Base-by-base conservation (phyloP, 2,888 invertebrate species). In the Yponomeuta sedellus region DNA sequence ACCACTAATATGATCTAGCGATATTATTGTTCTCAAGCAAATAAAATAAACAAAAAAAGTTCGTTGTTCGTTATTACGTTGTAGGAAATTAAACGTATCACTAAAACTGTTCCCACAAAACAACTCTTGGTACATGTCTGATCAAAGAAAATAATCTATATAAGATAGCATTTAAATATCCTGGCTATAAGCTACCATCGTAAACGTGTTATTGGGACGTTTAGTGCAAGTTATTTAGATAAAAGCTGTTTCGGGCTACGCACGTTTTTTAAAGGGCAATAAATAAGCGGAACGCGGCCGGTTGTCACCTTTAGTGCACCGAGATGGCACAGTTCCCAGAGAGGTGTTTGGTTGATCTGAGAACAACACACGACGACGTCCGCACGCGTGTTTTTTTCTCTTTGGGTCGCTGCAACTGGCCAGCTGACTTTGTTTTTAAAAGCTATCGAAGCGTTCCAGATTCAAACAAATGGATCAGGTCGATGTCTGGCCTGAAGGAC, bases 241-340 rank as follows among this genome's bases (percentile, higher is more conserved):
- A 59, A 59, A 59, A 19, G 20, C 20, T 20, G 59, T 59, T 20
- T 22, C 59, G 59, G 59, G 59, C 12, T 16, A 0, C 34, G 62
- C 62, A 34, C 28, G 62, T 62, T 62, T 39, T 52, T 62, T 16
- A 62, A 39, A 62, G 62, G 75, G 75, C 72, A 78, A 81, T 81
- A 82, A 83, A 81, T 79, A 78, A 77, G 69, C 68, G 68, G 71
- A 82, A 81, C 73, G 81, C 79, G 75, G 80, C 75, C 77, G 78
- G 73, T 74, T 81, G 84, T 82, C 83, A 83, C 79, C 79, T 84
- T 78, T 77, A 79, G 74, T 78, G 78, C 78, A 79, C 74, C 73
- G 80, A 81, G 73, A 84, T 86, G 88, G 82, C 85, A 83, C 79
- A 78, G 79, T 82, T 86, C 81, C 79, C 79, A 83, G 80, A 80